Evolutionary conservation across 2,888 invertebrate genomes (phyloP).

Genomic region (Autographa gamma): DNA sequence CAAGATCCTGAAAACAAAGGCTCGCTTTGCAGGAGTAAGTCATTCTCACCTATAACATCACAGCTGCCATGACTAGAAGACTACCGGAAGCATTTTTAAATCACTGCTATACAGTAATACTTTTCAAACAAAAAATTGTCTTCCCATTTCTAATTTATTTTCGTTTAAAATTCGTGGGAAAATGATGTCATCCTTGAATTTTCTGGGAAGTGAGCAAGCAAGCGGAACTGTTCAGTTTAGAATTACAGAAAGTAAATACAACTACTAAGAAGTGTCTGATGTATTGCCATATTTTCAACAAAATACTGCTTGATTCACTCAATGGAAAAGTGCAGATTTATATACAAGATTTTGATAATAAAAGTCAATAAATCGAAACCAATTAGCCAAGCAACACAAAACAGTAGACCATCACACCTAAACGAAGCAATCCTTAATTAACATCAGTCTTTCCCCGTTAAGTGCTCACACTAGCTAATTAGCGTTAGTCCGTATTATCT

Average conservation of each 20-base stretch:
- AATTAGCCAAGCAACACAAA: not conserved
- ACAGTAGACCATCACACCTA: constrained; percentile 2
- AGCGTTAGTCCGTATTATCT: constrained; percentile 57
- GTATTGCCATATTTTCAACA: not conserved
- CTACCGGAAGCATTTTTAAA: not conserved
- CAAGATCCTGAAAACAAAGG: no score
- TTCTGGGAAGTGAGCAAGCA: not conserved
- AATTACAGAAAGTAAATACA: not conserved
- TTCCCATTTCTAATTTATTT: not conserved
- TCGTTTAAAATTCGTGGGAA: not conserved
- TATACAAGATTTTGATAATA: not conserved
- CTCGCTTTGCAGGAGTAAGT: no score
- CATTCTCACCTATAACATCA: no score
- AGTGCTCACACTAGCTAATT: constrained; percentile 50
- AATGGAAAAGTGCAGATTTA: not conserved
- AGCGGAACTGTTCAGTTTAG: not conserved
- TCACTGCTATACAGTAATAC: not conserved
- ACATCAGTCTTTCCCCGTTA: constrained; percentile 48
- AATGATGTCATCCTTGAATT: not conserved
- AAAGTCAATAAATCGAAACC: not conserved
- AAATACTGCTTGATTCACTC: not conserved
- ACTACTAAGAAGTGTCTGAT: not conserved
- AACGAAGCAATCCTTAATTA: constrained; percentile 35
- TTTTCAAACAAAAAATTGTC: not conserved
- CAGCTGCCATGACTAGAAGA: no score